These are phyloP conservation scores for Idaea dimidiata DNA, from an alignment of 2,888 invertebrate species.

Conservation along the genomic window DNA sequence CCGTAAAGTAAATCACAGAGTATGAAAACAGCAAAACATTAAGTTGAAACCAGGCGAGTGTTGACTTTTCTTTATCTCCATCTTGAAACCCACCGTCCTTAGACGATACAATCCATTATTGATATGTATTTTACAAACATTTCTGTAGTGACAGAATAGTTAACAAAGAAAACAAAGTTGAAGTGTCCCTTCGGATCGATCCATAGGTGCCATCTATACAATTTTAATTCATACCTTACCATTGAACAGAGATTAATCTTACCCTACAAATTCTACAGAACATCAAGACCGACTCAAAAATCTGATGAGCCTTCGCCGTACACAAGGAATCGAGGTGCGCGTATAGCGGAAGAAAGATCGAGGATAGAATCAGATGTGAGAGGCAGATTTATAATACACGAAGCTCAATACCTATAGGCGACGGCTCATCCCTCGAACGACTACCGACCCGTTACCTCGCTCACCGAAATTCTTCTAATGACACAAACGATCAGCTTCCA, in stretches of 20 bases:
- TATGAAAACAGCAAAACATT: constrained; percentile 75
- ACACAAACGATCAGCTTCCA: constrained; percentile 72
- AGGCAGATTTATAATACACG: constrained; percentile 39
- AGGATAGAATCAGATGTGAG: constrained; percentile 36
- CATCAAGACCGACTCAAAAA: constrained; percentile 62
- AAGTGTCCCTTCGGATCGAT: constrained; percentile 75
- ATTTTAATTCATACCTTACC: constrained; percentile 65
- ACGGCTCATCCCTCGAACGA: constrained; percentile 47
- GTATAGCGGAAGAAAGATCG: constrained; percentile 38
- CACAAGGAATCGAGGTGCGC: constrained; percentile 39
- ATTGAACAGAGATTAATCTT: constrained; percentile 67
- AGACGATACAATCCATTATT: constrained; percentile 65
- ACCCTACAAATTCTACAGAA: constrained; percentile 71
- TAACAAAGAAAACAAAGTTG: constrained; percentile 54
- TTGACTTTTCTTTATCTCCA: constrained; percentile 46
- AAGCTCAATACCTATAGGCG: constrained; percentile 35
- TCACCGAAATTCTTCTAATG: constrained; percentile 66
- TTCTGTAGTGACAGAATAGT: constrained; percentile 56
- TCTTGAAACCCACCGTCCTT: constrained; percentile 51
- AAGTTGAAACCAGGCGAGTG: constrained; percentile 62
- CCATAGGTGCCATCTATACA: constrained; percentile 68
- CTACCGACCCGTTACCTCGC: constrained; percentile 56
- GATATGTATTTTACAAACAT: constrained; percentile 77
- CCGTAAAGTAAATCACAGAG: constrained; percentile 80
- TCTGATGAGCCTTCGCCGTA: constrained; percentile 43